Evolutionary conservation across 2,113 vertebrate species (phyloP).

Genomic region (Rhinogobius similis): DNA sequence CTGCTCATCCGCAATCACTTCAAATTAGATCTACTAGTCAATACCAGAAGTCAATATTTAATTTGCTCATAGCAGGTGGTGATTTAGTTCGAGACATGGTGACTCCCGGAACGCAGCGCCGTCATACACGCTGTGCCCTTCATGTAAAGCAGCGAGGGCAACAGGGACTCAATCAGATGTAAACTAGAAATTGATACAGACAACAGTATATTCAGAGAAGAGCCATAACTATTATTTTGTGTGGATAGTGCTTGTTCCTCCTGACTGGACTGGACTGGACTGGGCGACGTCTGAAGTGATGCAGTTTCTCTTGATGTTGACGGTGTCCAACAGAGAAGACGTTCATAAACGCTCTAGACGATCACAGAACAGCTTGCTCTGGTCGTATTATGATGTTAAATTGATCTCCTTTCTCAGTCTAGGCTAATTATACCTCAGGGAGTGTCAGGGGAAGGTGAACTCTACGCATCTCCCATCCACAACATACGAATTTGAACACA

Average conservation of each 20-base stretch:
- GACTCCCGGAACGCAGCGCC: conserved; percentile 3
- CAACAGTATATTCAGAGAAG: not conserved
- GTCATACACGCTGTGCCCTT: conserved; percentile 5
- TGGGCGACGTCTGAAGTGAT: not conserved
- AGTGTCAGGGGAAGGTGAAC: conserved; percentile 47
- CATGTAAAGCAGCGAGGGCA: not conserved
- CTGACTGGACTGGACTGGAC: not conserved
- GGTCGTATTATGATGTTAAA: conserved; percentile 46
- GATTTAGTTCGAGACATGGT: conserved; percentile 54
- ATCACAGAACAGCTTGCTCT: conserved; percentile 55
- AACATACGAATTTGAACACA: not conserved
- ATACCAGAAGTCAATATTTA: conserved; percentile 84
- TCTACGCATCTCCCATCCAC: conserved; percentile 33
- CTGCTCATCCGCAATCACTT: conserved; percentile 78
- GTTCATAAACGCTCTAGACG: conserved; percentile 37
- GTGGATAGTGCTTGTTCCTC: not conserved
- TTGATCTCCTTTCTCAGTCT: conserved; percentile 53
- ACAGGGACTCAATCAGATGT: not conserved
- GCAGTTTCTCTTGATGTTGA: conserved; percentile 2
- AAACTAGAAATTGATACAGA: not conserved
- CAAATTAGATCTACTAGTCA: conserved; percentile 84
- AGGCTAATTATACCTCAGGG: conserved; percentile 62
- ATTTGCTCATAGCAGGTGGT: conserved; percentile 84
- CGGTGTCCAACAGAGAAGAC: conserved; percentile 5
- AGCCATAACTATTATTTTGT: not conserved